These are phyloP conservation scores for Microtus ochrogaster DNA, from an alignment of 2,113 vertebrate genomes.

Conservation along the genomic window DNA sequence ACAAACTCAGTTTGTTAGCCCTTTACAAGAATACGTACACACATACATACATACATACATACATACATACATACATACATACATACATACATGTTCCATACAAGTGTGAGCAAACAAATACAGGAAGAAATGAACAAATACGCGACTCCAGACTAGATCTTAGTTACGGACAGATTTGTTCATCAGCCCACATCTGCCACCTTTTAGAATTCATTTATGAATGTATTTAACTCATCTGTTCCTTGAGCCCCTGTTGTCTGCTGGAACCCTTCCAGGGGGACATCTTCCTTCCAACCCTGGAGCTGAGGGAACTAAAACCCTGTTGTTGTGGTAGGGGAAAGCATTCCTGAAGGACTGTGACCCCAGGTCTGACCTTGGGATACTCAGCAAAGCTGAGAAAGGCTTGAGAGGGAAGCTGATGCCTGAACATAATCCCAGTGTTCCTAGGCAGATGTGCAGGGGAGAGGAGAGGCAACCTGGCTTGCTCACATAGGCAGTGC, in stretches of 20 bases:
- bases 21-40: neutral
- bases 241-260: neutral
- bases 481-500: neutral
- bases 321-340: neutral
- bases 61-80: no score
- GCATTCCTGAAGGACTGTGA: neutral
- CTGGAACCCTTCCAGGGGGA: neutral
- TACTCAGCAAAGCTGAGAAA: neutral
- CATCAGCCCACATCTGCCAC: neutral
- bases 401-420: neutral
- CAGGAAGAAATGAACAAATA: neutral
- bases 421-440: neutral
- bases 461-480: neutral
- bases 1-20: neutral
- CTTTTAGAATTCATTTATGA: conserved; percentile 39
- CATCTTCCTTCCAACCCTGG: neutral
- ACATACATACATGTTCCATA: neutral
- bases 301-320: neutral
- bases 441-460: neutral
- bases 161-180: conserved; percentile 2
- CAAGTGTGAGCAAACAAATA: neutral
- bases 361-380: neutral
- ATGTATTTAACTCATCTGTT: neutral
- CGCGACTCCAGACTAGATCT: neutral
- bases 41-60: neutral